Base-by-base conservation (phyloP, 2,797 vertebrate species). In the Synaphobranchus kaupii region DNA sequence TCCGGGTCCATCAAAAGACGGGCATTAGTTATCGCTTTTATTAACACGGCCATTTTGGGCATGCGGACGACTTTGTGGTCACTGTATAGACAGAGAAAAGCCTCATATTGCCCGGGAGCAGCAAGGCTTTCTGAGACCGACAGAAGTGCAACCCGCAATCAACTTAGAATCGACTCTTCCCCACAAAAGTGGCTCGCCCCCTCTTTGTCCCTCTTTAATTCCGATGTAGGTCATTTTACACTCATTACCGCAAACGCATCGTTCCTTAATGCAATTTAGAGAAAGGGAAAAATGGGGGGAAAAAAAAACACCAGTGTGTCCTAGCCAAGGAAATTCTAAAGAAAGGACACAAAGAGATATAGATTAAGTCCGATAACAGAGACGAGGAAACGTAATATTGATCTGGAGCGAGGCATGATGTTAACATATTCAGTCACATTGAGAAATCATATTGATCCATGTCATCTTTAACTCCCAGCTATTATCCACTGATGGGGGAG, bases 401-500 rank as follows among this genome's bases (percentile, higher is more conserved):
- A 99, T 99, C 97, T 96, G 94, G 91, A 81, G 91, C 93, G 84
- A 91, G 91, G 93, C 94, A 96, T 95, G 96, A 97, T 96, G 97
- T 95, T 97, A 97, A 97, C 95, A 95, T 96, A 97, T 96, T 96
- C 96, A 96, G 97, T 97, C 97, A 96, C 96, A 96, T 97, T 96
- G 95, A 96, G 96, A 97, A 97, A 97, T 97, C 95, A 95, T 97
- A 97, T 97, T 97, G 98, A 99, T 98, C 96, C 95, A 93, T 97
- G 98, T 98, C 98, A 98, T 97, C 95, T 97, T 95, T 96, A 97
- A 98, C 97, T 97, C 98, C 96, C 96, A 97, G 96, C 97, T 97
- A 97, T 98, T 97, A 97, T 97, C 97, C 96, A 87, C 85, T 56
- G 92, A 78, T 86, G 25, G 39, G 44, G n/a, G 73, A n/a, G 83